These are phyloP conservation scores for Leptothorax acervorum DNA, from an alignment of 2,888 invertebrate genomes.

Conservation along the genomic window DNA sequence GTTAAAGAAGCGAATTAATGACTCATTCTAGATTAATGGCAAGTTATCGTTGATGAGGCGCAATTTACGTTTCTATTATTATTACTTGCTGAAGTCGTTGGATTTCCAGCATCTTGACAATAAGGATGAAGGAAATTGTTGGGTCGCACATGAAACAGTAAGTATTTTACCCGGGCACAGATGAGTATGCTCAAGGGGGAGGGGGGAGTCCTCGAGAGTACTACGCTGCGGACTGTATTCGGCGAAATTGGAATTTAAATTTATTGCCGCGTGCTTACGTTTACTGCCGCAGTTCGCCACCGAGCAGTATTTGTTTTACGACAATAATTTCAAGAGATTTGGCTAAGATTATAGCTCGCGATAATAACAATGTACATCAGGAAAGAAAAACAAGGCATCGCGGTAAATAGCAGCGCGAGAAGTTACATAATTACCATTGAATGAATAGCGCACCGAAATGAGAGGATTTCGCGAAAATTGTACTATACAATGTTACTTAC, in stretches of 20 bases:
- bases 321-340: conserved; percentile 72
- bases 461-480: conserved; percentile 29
- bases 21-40: not conserved
- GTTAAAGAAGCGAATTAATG: not conserved
- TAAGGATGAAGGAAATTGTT: conserved; percentile 43
- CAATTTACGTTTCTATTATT: not conserved
- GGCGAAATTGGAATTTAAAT: conserved; percentile 71
- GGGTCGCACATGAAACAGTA: conserved; percentile 38
- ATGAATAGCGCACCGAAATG: conserved; percentile 21
- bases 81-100: not conserved
- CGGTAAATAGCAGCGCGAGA: conserved; percentile 31
- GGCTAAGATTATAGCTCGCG: conserved; percentile 65
- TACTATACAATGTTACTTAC: not conserved
- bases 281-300: conserved; percentile 51
- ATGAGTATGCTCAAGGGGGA: conserved; percentile 44
- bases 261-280: conserved; percentile 65
- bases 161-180: conserved; percentile 41
- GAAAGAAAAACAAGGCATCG: conserved; percentile 21
- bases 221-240: conserved; percentile 57
- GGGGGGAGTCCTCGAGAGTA: conserved; percentile 53
- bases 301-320: conserved; percentile 65
- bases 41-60: not conserved
- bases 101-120: not conserved
- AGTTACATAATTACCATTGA: conserved; percentile 39
- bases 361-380: conserved; percentile 51